phyloP scores from a whole-genome alignment of 2,113 vertebrate genomes.

The Albula goreensis region DNA sequence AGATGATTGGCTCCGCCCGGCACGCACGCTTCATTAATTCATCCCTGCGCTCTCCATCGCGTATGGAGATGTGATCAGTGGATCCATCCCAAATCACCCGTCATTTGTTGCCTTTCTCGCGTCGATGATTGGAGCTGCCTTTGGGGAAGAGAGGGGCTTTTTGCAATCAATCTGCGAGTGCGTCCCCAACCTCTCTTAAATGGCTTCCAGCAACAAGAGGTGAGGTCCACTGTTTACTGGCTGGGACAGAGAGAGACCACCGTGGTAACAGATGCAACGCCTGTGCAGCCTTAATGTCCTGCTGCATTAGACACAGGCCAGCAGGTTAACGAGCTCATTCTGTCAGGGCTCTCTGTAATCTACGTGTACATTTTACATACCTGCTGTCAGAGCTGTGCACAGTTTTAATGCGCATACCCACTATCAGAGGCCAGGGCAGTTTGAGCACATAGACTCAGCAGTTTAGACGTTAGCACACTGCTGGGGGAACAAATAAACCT shows the following conservation, averaged over 20 bases:
- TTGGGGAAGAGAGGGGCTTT: slow-evolving; percentile 3
- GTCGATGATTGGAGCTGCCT: slow-evolving; percentile 31
- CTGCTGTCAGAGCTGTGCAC: neutral
- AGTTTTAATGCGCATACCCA: neutral
- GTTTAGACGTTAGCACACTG: neutral
- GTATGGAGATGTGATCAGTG: slow-evolving; percentile 51
- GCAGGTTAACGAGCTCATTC: slow-evolving; percentile 58
- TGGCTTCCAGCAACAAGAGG: slow-evolving; percentile 55
- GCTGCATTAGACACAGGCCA: slow-evolving; percentile 43
- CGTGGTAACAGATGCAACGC: neutral
- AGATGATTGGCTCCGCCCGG: slow-evolving; percentile 50
- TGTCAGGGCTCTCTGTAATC: slow-evolving; percentile 33
- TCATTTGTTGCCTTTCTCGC: slow-evolving; percentile 10
- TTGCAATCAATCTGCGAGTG: slow-evolving; percentile 44
- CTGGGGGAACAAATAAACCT: neutral
- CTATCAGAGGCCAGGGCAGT: too few relatives aligned
- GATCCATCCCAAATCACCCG: slow-evolving; percentile 12
- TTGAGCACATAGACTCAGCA: too few relatives aligned
- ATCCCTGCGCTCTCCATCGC: slow-evolving; percentile 42
- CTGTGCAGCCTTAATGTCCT: too few relatives aligned
- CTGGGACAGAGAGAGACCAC: slow-evolving; percentile 45
- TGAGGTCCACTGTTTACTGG: slow-evolving; percentile 50
- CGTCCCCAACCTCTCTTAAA: slow-evolving; percentile 36
- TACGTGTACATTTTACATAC: neutral
- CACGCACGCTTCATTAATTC: slow-evolving; percentile 58